Evolutionary conservation across 1,140 invertebrate genomes (phyloP), one percentile per base, ranked within the genome.

Genomic region (Pseudomyrmex dendroicus): DNA sequence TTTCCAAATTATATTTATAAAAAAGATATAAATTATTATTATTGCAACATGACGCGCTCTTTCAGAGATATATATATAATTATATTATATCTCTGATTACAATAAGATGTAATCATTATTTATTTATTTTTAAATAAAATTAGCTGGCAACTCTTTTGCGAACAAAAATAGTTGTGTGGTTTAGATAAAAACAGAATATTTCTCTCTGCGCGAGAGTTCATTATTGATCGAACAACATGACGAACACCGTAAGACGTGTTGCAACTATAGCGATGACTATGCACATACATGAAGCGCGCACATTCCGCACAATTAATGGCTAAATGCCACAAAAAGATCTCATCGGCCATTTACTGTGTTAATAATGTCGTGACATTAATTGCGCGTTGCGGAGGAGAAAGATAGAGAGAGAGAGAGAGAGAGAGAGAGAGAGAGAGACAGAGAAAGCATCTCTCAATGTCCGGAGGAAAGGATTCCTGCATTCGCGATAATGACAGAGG

Each of bases 341-440:
- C 35, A 48, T 35, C 10, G 52, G 7, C 15, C 7, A 22, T 22
- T 44, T 2, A 17, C 20, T 7, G 15, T 35, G 15, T 56, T 70
- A 78, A 68, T 68, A 78, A 78, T 52, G 20, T 57, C 44, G 44
- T 13, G 44, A 4, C 52, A 68, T 78, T 78, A 70, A 78, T 78
- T 78, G 59, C 44, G 46, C 62, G 35, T 59, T 20, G 64, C 5
- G 15, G 17, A 46, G n/a, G 22, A 64, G 52, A 80, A 46, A 61
- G 15, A 59, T 5, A 44, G 8, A 80, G 46, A 50, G 20, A 64
- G 44, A 64, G 44, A 80, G 44, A 50, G 7, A 59, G 8, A 44
- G 3, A 80, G 54, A 59, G 20, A 13, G 46, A 50, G 20, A 64
- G 44, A 64, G 44, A 80, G 44, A 50, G 7, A 59, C 4, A 44